These are phyloP conservation scores for Shinisaurus crocodilurus DNA, from an alignment of 2,113 vertebrate species.

Conservation along the genomic window DNA sequence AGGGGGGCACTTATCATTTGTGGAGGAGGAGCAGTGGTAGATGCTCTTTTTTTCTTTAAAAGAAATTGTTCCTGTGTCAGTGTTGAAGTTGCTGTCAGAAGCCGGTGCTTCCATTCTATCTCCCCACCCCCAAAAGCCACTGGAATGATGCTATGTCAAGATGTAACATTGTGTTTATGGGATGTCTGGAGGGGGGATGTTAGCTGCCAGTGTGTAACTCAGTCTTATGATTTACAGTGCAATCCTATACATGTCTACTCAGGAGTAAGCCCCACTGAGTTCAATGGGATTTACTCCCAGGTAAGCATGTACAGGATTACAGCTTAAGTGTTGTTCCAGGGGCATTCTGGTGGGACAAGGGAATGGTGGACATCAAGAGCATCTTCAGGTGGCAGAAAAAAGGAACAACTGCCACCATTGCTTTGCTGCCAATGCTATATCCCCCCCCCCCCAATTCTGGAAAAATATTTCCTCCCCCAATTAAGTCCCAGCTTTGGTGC, in stretches of 20 bases:
- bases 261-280: background rate
- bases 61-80: background rate
- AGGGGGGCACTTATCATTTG: background rate
- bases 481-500: background rate
- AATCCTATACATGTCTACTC: background rate
- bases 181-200: background rate
- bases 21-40: background rate
- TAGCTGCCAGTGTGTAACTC: too few relatives aligned
- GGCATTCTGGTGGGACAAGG: too few relatives aligned
- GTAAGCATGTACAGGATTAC: background rate
- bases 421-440: too few relatives aligned
- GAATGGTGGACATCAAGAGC: too few relatives aligned
- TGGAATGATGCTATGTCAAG: background rate
- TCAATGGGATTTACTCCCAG: background rate
- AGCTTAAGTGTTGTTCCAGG: background rate
- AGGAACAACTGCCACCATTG: too few relatives aligned
- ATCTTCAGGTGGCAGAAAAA: too few relatives aligned
- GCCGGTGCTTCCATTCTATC: background rate
- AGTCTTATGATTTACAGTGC: background rate
- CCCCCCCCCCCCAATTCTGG: too few relatives aligned
- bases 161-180: background rate
- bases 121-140: background rate
- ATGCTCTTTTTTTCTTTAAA: background rate
- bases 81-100: background rate
- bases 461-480: background rate